Base-by-base conservation (phyloP, 2,113 vertebrate genomes). In the Apeltes quadracus region DNA sequence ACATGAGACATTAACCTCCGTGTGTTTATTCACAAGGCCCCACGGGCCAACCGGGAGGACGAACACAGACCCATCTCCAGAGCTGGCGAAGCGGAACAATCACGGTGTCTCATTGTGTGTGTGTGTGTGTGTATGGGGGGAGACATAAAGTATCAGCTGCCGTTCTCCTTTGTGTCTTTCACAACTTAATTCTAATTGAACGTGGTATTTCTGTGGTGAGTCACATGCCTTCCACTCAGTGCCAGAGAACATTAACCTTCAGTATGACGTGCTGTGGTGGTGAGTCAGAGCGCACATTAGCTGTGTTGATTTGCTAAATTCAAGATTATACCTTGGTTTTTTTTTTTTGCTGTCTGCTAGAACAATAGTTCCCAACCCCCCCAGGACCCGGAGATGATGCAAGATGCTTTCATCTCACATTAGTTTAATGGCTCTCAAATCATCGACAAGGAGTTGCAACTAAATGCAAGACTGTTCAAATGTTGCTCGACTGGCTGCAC, bases 1-100 rank as follows among this genome's bases (percentile, higher is more conserved):
- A 85, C 87, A 85, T 76, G 84, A 88, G 83, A 85, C 81, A 73
- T 83, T 84, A 84, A 83, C 89, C 88, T 88, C 85, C 84, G 75
- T 78, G 83, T 87, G 85, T 87, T 89, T 88, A 86, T 89, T 88
- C 89, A 85, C 87, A 61, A 79, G 78, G 78, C 86, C 85, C 81
- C 76, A 76, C 82, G 76, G 82, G 84, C 90, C 87, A 84, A 84
- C 78, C 76, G 84, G 81, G 85, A 82, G 90, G 75, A 81, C 50
- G 81, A 85, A 73, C 84, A 79, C 64, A 78, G 82, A 83, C 74
- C 76, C 84, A 75, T 90, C 75, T 81, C 84, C 48, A 48, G 72
- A 81, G 69, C 77, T 25, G 59, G 74, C 61, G 57, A 79, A 77
- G 87, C 53, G 61, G 84, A 90, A 89, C 79, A 81, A 86, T 89